Percentiles rank a stretch among this genome's conserved stretches.
These are phyloP conservation scores for Litoditis marina DNA, from an alignment of 2,888 invertebrate species.

Conservation along the genomic window DNA sequence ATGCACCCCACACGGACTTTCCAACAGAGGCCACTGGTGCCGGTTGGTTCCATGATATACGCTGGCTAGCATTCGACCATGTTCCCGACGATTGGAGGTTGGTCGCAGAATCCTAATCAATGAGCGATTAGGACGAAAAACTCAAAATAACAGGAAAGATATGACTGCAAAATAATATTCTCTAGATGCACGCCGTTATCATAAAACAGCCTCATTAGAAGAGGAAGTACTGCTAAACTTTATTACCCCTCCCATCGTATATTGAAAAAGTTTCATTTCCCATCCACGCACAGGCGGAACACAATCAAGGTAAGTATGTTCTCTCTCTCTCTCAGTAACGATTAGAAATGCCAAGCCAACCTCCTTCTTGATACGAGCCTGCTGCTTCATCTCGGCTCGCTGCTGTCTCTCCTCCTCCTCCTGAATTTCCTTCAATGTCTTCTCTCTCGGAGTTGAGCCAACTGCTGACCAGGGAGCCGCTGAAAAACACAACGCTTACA, in stretches of 20 bases:
- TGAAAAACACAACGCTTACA: background rate
- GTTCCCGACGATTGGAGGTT: conserved; percentile 1
- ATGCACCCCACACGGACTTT: conserved; percentile 24
- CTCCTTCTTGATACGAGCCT: conserved; percentile 20
- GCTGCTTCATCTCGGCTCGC: conserved; percentile 17
- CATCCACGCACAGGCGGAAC: too few relatives aligned
- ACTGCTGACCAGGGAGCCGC: conserved; percentile 8
- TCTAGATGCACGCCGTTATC: too few relatives aligned
- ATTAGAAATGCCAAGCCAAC: too few relatives aligned
- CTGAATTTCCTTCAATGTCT: conserved; percentile 20
- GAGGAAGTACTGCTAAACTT: too few relatives aligned
- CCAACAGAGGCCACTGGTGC: background rate
- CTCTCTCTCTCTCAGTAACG: background rate
- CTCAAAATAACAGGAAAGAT: too few relatives aligned
- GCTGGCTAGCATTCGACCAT: conserved; percentile 12
- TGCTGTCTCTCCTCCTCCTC: conserved; percentile 34
- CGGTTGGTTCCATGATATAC: conserved; percentile 10
- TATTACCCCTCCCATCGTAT: too few relatives aligned
- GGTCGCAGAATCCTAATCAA: too few relatives aligned
- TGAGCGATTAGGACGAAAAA: too few relatives aligned
- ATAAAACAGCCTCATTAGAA: too few relatives aligned
- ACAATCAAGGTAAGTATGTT: too few relatives aligned
- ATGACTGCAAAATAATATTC: too few relatives aligned
- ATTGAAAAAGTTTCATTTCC: too few relatives aligned
- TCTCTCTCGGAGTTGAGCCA: conserved; percentile 4